Conservation (phyloP, 2,888 invertebrate species). For the Parnassius mnemosyne region DNA sequence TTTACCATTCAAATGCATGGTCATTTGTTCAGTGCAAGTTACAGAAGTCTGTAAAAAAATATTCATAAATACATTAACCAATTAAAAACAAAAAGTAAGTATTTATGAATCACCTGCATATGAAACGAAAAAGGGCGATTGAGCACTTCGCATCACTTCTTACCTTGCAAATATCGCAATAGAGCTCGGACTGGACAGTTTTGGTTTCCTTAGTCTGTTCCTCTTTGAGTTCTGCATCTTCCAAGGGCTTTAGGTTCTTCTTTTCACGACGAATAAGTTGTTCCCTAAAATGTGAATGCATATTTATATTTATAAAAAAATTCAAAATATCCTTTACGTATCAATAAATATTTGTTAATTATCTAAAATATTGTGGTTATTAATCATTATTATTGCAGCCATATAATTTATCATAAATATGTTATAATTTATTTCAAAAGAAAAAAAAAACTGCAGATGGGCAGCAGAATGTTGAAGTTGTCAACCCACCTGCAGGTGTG, state of each 20-base stretch:
- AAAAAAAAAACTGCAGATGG: too few species aligned
- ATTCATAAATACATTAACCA: background rate
- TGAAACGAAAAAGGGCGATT: too few species aligned
- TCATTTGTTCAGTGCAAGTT: conserved; percentile 81
- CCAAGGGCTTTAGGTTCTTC: conserved; percentile 38
- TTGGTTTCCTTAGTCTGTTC: conserved; percentile 30
- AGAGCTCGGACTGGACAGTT: conserved; percentile 45
- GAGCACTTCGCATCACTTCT: conserved; percentile 1
- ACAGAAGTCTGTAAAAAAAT: conserved; percentile 61
- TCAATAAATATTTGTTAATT: too few species aligned
- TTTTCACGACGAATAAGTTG: conserved; percentile 66
- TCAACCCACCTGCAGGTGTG: too few species aligned
- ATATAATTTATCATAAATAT: too few species aligned
- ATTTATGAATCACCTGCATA: too few species aligned
- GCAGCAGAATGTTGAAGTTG: too few species aligned
- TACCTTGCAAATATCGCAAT: conserved; percentile 67
- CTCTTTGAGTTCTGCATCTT: conserved; percentile 27
- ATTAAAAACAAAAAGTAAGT: too few species aligned
- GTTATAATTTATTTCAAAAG: too few species aligned
- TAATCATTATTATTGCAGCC: too few species aligned
- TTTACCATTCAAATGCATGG: conserved; percentile 80
- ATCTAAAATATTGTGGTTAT: too few species aligned
- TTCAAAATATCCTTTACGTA: too few species aligned
- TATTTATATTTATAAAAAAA: background rate
- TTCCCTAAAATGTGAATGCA: conserved; percentile 38